A percentile compares a stretch with the other conserved stretches of the same genome.
Evolutionary conservation across 2,888 invertebrate species (phyloP).

Genomic region (Cosmia pyralina): DNA sequence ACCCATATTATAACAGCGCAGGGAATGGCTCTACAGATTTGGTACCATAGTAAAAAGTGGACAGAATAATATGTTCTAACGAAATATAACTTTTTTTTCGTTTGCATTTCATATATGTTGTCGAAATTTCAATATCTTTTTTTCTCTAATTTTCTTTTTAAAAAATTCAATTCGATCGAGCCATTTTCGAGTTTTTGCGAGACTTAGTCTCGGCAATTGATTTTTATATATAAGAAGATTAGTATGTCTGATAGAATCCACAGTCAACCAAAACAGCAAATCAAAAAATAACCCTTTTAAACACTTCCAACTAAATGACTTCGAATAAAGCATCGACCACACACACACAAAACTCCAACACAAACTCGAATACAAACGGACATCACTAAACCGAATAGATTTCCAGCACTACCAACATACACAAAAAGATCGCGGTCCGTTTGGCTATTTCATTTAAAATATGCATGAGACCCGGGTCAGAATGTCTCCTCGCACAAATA

Average conservation of each 20-base stretch:
- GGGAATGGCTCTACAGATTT: too few species aligned
- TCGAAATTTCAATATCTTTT: too few species aligned
- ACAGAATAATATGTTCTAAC: too few species aligned
- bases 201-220: too few species aligned
- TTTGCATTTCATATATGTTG: too few species aligned
- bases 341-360: neutral
- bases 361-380: constrained; percentile 52
- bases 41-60: too few species aligned
- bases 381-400: constrained; percentile 64
- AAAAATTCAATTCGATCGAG: too few species aligned
- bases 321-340: neutral
- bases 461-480: constrained; percentile 78
- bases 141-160: too few species aligned
- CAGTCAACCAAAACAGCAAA: neutral
- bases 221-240: too few species aligned
- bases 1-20: too few species aligned
- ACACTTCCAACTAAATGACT: neutral
- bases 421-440: constrained; percentile 69
- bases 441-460: constrained; percentile 78
- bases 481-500: constrained; percentile 74
- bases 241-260: neutral
- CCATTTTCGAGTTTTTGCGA: too few species aligned
- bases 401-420: constrained; percentile 48
- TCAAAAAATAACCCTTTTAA: neutral
- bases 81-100: too few species aligned